phyloP scores from a whole-genome alignment of 2,888 invertebrate species.

The Adelognathus sp. region DNA sequence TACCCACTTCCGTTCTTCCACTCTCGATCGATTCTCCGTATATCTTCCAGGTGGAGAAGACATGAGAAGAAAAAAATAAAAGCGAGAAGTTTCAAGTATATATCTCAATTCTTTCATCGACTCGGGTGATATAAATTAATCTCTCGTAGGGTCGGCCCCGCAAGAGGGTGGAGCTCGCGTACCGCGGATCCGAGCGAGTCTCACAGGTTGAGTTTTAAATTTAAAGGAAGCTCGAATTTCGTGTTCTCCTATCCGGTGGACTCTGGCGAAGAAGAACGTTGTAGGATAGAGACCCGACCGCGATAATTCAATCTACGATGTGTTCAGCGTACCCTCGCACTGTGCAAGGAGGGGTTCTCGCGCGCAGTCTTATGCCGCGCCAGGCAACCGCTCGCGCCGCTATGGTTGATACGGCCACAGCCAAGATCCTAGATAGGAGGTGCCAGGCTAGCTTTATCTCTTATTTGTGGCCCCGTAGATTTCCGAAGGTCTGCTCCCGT shows the following conservation, averaged over 20 bases:
- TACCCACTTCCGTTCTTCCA: conserved; percentile 22
- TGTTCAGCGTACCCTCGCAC: conserved; percentile 48
- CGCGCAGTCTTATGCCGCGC: conserved; percentile 64
- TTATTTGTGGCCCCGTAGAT: conserved; percentile 74
- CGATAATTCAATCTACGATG: conserved; percentile 73
- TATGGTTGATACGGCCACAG: conserved; percentile 59
- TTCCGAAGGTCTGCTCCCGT: conserved; percentile 60
- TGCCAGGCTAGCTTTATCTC: conserved; percentile 71
- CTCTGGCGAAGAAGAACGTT: neutral
- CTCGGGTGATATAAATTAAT: conserved; percentile 2
- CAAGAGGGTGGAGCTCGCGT: conserved; percentile 18
- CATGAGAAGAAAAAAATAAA: conserved; percentile 12
- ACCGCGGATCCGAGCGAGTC: conserved; percentile 10
- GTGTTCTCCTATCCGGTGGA: conserved; percentile 36
- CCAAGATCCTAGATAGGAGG: conserved; percentile 70
- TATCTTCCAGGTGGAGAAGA: neutral
- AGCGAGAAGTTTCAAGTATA: too few relatives aligned
- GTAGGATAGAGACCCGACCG: conserved; percentile 57
- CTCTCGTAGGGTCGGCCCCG: neutral
- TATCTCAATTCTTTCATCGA: neutral
- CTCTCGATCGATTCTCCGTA: conserved; percentile 14
- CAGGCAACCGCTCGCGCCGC: conserved; percentile 37
- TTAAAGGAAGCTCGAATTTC: conserved; percentile 53
- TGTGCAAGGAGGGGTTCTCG: conserved; percentile 55
- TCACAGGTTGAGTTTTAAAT: conserved; percentile 45